Evolutionary conservation across 2,113 vertebrate genomes (phyloP).

Genomic region (Pao palembangensis): DNA sequence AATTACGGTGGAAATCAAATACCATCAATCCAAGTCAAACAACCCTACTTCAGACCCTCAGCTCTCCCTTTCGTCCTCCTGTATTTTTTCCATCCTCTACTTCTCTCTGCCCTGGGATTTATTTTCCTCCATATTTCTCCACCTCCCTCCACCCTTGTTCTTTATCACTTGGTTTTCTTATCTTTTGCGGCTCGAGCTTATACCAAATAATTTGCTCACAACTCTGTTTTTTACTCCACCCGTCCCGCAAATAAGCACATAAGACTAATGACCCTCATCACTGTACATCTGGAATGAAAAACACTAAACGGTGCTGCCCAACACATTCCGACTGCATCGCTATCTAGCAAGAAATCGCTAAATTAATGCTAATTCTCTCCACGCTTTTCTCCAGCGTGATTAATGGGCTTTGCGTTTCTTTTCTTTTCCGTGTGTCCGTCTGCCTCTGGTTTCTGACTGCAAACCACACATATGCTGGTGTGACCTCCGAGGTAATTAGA

Average conservation of each 20-base stretch:
- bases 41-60: conserved; percentile 21
- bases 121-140: conserved; percentile 59
- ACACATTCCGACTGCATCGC: conserved; percentile 23
- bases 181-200: conserved; percentile 33
- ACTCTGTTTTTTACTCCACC: conserved; percentile 27
- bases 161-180: conserved; percentile 54
- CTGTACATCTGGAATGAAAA: conserved; percentile 58
- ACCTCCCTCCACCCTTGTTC: conserved; percentile 48
- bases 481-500: conserved; percentile 30
- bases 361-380: conserved; percentile 17
- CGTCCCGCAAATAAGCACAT: conserved; percentile 38
- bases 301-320: conserved; percentile 25
- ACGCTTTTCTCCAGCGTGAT: conserved; percentile 23
- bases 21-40: conserved; percentile 68
- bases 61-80: conserved; percentile 19
- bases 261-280: conserved; percentile 64
- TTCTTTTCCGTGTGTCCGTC: conserved; percentile 21
- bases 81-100: conserved; percentile 16
- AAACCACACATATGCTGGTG: conserved; percentile 20
- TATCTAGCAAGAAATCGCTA: conserved; percentile 15
- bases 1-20: conserved; percentile 80
- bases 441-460: conserved; percentile 19
- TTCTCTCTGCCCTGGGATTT: conserved; percentile 30
- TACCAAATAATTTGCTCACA: conserved; percentile 39
- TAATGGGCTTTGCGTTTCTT: conserved; percentile 13